phyloP scores from a whole-genome alignment of 2,797 vertebrate genomes.

The Philypnodon macrostomus region DNA sequence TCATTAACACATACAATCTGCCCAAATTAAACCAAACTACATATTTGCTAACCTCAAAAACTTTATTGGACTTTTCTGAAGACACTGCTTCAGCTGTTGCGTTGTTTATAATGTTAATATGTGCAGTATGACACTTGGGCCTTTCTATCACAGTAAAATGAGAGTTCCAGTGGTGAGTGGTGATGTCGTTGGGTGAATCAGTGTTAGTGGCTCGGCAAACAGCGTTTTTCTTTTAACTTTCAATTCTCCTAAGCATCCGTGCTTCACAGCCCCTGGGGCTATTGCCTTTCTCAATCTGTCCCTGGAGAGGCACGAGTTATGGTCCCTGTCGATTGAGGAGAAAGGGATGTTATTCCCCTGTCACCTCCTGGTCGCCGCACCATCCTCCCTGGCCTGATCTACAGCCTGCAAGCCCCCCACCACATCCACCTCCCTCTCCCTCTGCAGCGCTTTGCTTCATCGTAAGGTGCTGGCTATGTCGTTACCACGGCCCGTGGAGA shows the following conservation, averaged over 20 bases:
- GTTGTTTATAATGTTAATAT: conserved; percentile 35
- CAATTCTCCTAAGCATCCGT: conserved; percentile 94
- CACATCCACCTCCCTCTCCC: conserved; percentile 55
- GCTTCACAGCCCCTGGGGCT: conserved; percentile 95
- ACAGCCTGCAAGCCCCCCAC: conserved; percentile 78
- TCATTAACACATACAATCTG: too few species aligned
- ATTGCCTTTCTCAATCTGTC: conserved; percentile 99
- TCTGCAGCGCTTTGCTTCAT: conserved; percentile 67
- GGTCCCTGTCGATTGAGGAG: conserved; percentile 98
- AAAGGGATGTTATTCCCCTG: conserved; percentile 99
- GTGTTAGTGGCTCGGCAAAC: conserved; percentile 71
- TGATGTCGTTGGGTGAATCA: conserved; percentile 50
- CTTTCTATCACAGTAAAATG: conserved; percentile 43
- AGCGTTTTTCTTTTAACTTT: conserved; percentile 92
- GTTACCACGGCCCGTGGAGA: conserved; percentile 62
- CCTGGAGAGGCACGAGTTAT: conserved; percentile 98
- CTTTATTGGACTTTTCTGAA: conserved; percentile 13
- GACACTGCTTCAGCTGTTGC: conserved; percentile 6
- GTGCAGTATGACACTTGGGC: conserved; percentile 31
- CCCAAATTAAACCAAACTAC: too few species aligned
- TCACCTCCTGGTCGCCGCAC: conserved; percentile 87
- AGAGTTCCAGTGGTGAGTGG: conserved; percentile 70
- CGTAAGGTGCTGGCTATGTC: conserved; percentile 61
- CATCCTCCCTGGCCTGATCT: conserved; percentile 92
- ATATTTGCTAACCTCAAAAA: conserved; percentile 14